These are phyloP conservation scores for Aegithalos caudatus DNA, from an alignment of 2,113 vertebrate genomes.

Conservation along the genomic window DNA sequence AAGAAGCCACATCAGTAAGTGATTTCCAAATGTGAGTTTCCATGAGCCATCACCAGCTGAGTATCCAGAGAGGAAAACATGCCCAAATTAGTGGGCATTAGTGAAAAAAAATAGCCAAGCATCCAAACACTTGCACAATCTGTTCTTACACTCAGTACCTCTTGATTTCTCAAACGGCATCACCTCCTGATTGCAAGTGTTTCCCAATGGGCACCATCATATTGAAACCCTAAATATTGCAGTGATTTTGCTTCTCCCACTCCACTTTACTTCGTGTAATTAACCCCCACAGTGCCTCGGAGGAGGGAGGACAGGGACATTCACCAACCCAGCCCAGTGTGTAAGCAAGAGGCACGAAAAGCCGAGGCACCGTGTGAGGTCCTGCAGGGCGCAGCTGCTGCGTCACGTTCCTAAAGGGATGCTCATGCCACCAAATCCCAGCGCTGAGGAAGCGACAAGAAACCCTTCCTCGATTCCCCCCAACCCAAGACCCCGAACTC, in stretches of 20 bases:
- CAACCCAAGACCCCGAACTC: background rate
- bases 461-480: background rate
- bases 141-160: background rate
- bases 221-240: background rate
- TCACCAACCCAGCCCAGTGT: background rate
- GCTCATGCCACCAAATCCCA: background rate
- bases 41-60: background rate
- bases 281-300: background rate
- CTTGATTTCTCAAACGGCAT: background rate
- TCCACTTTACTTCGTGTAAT: background rate
- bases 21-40: background rate
- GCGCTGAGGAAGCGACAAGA: accelerated
- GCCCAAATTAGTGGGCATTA: background rate
- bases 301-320: background rate
- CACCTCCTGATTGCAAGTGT: background rate
- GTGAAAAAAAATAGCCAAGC: background rate
- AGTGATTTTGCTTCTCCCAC: background rate
- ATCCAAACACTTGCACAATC: background rate
- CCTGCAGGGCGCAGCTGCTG: background rate
- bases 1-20: background rate
- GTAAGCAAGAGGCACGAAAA: background rate
- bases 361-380: background rate
- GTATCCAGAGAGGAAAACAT: background rate
- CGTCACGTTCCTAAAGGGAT: background rate
- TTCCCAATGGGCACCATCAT: background rate